Base-by-base conservation (phyloP, 1,140 invertebrate species). In the Drosophila parvula region DNA sequence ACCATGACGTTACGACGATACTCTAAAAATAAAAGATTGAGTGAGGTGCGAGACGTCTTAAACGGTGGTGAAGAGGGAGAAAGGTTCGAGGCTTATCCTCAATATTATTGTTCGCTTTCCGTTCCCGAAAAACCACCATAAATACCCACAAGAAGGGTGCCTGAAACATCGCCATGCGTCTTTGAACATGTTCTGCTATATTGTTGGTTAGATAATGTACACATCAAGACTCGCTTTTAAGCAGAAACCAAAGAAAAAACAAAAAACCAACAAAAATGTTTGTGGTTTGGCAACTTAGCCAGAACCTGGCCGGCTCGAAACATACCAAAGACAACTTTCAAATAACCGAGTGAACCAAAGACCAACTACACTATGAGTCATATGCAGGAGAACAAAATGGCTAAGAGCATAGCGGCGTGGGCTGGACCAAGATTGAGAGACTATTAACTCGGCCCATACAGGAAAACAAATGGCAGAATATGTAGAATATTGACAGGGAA, bases 251-350 rank as follows among this genome's bases (percentile, higher is more conserved):
- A 22, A 22, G 22, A 43, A 14, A 51, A 44, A 45, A 30, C n/a
- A 32, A 32, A 32, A 50, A 8, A 30, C 22, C 22, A 30, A 50
- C 16, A 47, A 51, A 34, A 50, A 36, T 47, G 12, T 44, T 77
- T 76, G 74, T 76, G 36, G 74, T 53, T 77, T 78, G 75, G 74
- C 74, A 78, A 62, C 73, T 60, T 43, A 16, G 55, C 40, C 58
- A 78, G 74, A 63, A 50, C 68, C 38, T 43, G 61, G 56, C 38
- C 38, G 50, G 16, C 48, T 40, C 11, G 34, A 55, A 47, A n/a
- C n/a, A 62, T 22, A 47, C 14, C 57, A 48, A 53, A 70, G 63
- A 53, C 73, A 69, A 84, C 81, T 84, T 84, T 84, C 81, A 84
- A 84, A 84, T 74, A 44, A 28, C 53, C 34, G 18, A 77, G 28